A percentile compares a stretch with the other conserved stretches of the same genome.
Evolutionary conservation across 2,888 invertebrate species (phyloP).

Genomic region (Coenonympha arcania): DNA sequence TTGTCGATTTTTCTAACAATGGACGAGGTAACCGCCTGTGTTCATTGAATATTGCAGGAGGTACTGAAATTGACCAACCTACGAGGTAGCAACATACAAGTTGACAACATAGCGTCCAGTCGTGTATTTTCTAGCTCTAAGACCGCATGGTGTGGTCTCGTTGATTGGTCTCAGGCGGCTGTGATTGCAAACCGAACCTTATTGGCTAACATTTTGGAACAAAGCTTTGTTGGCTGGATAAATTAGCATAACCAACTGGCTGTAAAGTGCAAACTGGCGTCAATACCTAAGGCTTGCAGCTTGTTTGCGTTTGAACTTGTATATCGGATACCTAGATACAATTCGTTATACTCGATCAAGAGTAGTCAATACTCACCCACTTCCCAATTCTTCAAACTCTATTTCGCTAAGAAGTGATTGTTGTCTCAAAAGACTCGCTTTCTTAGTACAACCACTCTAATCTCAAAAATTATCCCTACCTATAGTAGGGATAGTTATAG

Average conservation of each 20-base stretch:
- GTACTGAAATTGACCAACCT: not conserved
- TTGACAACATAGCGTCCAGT: not conserved
- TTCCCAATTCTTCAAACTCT: too few relatives aligned
- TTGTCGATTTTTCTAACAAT: too few relatives aligned
- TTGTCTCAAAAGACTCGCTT: too few relatives aligned
- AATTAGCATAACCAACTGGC: slow-evolving; percentile 4
- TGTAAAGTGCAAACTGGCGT: not conserved
- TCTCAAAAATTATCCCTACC: too few relatives aligned
- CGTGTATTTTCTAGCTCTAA: slow-evolving; percentile 1
- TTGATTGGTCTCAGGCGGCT: slow-evolving; percentile 5
- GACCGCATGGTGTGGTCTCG: slow-evolving; percentile 3
- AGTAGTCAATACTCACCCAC: too few relatives aligned
- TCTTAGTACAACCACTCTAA: too few relatives aligned
- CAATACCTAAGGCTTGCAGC: not conserved
- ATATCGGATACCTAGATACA: too few relatives aligned
- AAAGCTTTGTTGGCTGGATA: slow-evolving; percentile 9
- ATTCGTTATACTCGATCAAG: too few relatives aligned
- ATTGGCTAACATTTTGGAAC: slow-evolving; percentile 5
- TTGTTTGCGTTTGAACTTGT: not conserved
- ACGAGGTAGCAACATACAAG: not conserved
- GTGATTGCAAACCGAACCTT: not conserved
- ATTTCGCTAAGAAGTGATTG: too few relatives aligned
- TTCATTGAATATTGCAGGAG: not conserved
- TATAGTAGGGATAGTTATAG: too few relatives aligned
- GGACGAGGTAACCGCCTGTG: too few relatives aligned